phyloP scores from a whole-genome alignment of 2,797 vertebrate species.

The Phataginus tricuspis region DNA sequence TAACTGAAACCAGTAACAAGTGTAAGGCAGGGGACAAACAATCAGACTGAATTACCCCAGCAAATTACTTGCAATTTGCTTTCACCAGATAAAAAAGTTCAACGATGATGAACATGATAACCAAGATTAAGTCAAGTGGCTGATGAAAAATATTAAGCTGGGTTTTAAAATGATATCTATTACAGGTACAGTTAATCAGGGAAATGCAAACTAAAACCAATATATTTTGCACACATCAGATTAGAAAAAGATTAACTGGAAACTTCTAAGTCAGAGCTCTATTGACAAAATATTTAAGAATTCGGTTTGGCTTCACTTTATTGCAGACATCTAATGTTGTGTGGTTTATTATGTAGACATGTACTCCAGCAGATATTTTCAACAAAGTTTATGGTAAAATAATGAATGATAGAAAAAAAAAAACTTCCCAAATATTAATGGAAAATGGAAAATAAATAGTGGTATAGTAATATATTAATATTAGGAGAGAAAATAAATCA shows the following conservation, averaged over 20 bases:
- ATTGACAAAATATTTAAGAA: neutral
- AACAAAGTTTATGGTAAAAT: neutral
- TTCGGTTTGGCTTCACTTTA: neutral
- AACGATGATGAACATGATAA: neutral
- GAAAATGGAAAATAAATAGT: neutral
- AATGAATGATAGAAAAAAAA: neutral
- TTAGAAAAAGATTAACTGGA: neutral
- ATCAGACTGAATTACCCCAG: neutral
- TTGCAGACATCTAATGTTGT: neutral
- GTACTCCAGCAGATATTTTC: neutral
- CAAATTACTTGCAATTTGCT: neutral
- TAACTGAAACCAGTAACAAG: constrained; percentile 43
- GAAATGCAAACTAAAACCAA: neutral
- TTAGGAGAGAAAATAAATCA: neutral
- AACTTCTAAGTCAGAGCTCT: neutral
- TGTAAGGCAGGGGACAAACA: constrained; percentile 52
- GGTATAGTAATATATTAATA: neutral
- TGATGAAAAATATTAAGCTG: neutral
- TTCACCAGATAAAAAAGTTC: neutral
- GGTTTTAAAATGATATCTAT: neutral
- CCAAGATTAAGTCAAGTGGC: neutral
- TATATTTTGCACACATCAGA: neutral
- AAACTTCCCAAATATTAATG: neutral
- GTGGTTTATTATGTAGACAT: neutral
- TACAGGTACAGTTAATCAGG: neutral